phyloP scores from a whole-genome alignment of 2,888 invertebrate species.

The Caprella mutica region DNA sequence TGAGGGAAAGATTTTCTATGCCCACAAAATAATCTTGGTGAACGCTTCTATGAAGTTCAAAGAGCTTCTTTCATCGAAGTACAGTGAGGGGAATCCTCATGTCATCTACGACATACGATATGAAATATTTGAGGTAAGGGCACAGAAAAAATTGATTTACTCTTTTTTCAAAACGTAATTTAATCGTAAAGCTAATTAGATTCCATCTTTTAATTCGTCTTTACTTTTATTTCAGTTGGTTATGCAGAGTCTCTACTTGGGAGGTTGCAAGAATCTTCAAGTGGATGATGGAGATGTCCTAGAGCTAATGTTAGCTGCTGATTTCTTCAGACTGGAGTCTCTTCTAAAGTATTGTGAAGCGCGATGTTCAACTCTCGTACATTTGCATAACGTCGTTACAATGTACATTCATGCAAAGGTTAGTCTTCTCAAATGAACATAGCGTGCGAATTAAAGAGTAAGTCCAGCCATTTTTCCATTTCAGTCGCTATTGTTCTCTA shows the following conservation, averaged over 20 bases:
- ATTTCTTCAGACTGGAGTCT: constrained; percentile 79
- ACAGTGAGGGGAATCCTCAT: constrained; percentile 62
- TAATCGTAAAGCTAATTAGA: background rate
- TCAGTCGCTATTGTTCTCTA: background rate
- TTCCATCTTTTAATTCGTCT: background rate
- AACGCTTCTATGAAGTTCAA: constrained; percentile 77
- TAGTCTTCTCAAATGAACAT: constrained; percentile 25
- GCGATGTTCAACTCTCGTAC: constrained; percentile 68
- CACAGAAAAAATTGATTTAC: background rate
- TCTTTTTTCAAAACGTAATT: background rate
- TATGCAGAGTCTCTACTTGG: constrained; percentile 85
- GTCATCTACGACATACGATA: constrained; percentile 85
- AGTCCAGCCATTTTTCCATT: background rate
- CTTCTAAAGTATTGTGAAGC: constrained; percentile 73
- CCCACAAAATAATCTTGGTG: constrained; percentile 84
- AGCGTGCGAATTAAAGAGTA: background rate
- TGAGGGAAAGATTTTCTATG: constrained; percentile 80
- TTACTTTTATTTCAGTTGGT: constrained; percentile 52
- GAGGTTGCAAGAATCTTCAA: constrained; percentile 65
- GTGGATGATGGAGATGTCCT: constrained; percentile 68
- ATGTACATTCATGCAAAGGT: constrained; percentile 90
- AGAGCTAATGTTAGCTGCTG: constrained; percentile 80
- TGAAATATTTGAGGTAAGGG: constrained; percentile 74
- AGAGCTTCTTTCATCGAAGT: constrained; percentile 67
- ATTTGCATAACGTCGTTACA: constrained; percentile 76